Base-by-base conservation (phyloP, 92 coral and sea anemone species). In the Parazoanthus atlanticus region DNA sequence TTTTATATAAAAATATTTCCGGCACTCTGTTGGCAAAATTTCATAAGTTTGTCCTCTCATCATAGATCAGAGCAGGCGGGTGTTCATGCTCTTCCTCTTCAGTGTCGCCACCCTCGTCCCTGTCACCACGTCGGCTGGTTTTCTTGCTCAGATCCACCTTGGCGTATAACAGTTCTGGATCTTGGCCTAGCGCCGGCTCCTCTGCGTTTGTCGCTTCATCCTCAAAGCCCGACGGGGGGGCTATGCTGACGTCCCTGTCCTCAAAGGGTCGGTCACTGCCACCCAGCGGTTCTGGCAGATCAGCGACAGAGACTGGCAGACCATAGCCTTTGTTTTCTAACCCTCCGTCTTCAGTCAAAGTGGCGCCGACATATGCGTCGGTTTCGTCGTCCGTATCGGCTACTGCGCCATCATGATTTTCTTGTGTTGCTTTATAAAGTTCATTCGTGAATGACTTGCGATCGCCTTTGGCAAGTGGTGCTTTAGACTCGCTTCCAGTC, bases 61-160 rank as follows among this genome's bases (percentile, higher is more conserved):
- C 98, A 64, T 95, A 95, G 58, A 95, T 96, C 49, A 95, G 93
- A 88, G 92, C 90, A 74, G 98, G 92, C n/a, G 92, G 94, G 81
- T 95, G 93, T n/a, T 23, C 66, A 21, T 77, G 56, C 36, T 74
- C 90, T 52, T 61, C 19, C 41, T 69, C 74, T 36, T 79, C 82
- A 7, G 67, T 8, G 34, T 88, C 30, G 25, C 69, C 32, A 9
- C 75, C 58, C 4, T 31, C 85, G 30, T 92, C 86, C 79, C 86
- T 85, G 10, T 84, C 40, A 6, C 41, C 25, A 29, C 41, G 87
- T 41, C 87, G 64, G 65, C 64, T 69, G 34, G 38, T 84, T 87
- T 90, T 94, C 89, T 94, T 94, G 38, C 90, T 86, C 75, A 81
- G 71, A 83, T 94, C 97, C 36, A 88, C 91, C 86, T 91, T 83